Percentiles rank a stretch among this genome's conserved stretches.
Conservation (phyloP, 2,113 vertebrate genomes). For the Micronycteris hirsuta region DNA sequence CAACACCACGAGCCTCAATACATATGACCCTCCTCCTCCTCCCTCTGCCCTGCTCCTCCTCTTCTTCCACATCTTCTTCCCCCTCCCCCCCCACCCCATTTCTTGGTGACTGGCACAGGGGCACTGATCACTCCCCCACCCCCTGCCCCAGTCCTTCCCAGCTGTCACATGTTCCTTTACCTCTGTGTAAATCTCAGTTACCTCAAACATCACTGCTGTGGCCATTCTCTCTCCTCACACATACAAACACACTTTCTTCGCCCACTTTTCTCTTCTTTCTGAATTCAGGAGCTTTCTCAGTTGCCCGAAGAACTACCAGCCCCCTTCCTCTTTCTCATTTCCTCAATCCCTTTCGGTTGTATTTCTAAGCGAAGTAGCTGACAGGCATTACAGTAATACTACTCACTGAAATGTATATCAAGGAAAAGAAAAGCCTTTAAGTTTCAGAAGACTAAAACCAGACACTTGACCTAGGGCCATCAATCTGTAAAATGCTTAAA, state of each 20-base stretch:
- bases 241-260: not conserved
- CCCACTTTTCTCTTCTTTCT: not conserved
- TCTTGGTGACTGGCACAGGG: not conserved
- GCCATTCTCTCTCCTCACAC: not conserved
- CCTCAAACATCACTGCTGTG: not conserved
- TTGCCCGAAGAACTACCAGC: not conserved
- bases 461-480: conserved; percentile 62
- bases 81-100: not conserved
- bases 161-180: not conserved
- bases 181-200: not conserved
- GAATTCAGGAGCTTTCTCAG: not conserved
- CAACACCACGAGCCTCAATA: not conserved
- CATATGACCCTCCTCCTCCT: not conserved
- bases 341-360: not conserved
- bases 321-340: not conserved
- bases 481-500: conserved; percentile 54
- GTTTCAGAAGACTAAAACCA: conserved; percentile 59
- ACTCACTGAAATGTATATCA: conserved; percentile 12
- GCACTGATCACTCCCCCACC: not conserved
- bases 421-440: conserved; percentile 32
- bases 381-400: conserved; percentile 47
- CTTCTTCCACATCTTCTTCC: not conserved
- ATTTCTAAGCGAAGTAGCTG: conserved; percentile 38
- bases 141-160: not conserved
- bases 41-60: too few species aligned